Evolutionary conservation across 2,888 invertebrate species (phyloP).

Genomic region (Bugula neritina): DNA sequence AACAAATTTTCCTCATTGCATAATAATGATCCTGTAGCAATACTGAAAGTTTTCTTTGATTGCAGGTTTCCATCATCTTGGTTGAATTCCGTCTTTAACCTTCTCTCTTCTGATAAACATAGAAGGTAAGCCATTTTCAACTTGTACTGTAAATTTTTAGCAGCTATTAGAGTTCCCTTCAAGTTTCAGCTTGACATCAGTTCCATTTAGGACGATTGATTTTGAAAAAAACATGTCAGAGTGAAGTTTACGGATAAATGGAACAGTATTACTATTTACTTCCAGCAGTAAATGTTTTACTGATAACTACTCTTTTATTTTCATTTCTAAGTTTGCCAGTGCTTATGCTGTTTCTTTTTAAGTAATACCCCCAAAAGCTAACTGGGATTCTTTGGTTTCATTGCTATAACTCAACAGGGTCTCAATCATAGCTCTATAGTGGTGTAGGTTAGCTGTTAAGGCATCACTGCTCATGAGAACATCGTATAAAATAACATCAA

Average conservation of each 20-base stretch:
- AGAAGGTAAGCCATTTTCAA: not conserved
- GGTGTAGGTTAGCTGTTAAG: constrained; percentile 32
- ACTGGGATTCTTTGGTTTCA: constrained; percentile 28
- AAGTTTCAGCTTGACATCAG: not conserved
- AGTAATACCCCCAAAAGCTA: too few species aligned
- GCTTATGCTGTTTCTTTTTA: constrained; percentile 9
- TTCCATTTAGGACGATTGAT: not conserved
- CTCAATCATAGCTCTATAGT: constrained; percentile 31
- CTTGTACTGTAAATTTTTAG: not conserved
- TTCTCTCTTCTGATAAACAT: constrained; percentile 2
- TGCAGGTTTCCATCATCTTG: not conserved
- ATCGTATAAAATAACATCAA: constrained; percentile 31
- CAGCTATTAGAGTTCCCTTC: not conserved
- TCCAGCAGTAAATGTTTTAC: constrained; percentile 2
- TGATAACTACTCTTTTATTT: constrained; percentile 28
- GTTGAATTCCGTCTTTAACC: not conserved
- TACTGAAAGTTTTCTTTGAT: not conserved
- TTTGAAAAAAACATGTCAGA: constrained; percentile 4
- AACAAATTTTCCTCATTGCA: constrained; percentile 11
- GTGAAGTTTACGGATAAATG: constrained; percentile 7
- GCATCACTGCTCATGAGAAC: constrained; percentile 27
- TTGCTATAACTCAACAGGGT: constrained; percentile 28
- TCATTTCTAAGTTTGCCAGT: not conserved
- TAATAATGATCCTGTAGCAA: not conserved
- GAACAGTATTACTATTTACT: constrained; percentile 19